Conservation (phyloP, 1,140 invertebrate species). For the Heterodera carotae region DNA sequence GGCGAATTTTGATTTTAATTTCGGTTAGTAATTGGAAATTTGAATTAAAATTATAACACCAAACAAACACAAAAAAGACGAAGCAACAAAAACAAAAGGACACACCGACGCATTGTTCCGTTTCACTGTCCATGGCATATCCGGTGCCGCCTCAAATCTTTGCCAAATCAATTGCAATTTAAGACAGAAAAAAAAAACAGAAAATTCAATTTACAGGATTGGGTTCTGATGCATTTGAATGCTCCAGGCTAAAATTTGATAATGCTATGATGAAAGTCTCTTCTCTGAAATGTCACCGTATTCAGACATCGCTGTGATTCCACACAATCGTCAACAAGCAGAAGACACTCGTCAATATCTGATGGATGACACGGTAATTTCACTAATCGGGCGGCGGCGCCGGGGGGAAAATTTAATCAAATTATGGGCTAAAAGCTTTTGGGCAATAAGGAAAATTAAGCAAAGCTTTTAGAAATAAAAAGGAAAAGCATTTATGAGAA, state of each 20-base stretch:
- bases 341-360: constrained; percentile 64
- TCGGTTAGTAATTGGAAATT: not conserved
- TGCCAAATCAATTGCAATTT: too few species aligned
- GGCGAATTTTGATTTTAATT: too few species aligned
- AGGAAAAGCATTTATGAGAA: constrained; percentile 35
- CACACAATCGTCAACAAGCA: constrained; percentile 59
- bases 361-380: too few species aligned
- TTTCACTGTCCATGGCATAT: constrained; percentile 85
- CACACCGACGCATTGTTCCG: constrained; percentile 81
- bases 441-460: constrained; percentile 4
- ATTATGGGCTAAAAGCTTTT: not conserved
- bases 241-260: constrained; percentile 53
- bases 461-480: constrained; percentile 11
- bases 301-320: constrained; percentile 64
- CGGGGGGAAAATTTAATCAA: not conserved
- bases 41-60: not conserved
- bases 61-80: too few species aligned
- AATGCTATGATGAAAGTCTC: not conserved
- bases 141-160: constrained; percentile 79
- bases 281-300: constrained; percentile 40
- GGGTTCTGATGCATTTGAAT: constrained; percentile 75
- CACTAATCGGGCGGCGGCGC: too few species aligned
- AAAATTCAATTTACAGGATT: constrained; percentile 74
- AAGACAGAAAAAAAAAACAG: not conserved
- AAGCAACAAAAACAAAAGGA: not conserved